A percentile compares a stretch with the other conserved stretches of the same genome.
phyloP scores from a whole-genome alignment of 2,113 vertebrate genomes.

The Neodon shergylaensis region DNA sequence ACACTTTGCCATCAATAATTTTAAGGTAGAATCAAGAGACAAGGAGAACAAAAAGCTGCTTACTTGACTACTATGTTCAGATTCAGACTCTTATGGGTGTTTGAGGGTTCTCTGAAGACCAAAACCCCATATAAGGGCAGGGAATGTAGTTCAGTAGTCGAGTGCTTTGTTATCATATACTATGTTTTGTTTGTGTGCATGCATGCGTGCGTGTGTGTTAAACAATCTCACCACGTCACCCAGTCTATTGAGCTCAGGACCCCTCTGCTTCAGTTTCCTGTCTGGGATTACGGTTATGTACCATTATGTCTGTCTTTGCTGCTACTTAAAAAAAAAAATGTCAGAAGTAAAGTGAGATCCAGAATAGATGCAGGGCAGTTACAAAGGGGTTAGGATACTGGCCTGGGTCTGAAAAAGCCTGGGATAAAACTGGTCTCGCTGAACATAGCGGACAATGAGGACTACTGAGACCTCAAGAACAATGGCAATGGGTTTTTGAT shows the following conservation, averaged over 20 bases:
- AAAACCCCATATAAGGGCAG: background rate
- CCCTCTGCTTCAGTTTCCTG: background rate
- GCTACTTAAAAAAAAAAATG: background rate
- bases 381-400: background rate
- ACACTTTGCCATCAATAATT: background rate
- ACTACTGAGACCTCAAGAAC: too few relatives aligned
- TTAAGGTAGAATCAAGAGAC: background rate
- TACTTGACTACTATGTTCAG: background rate
- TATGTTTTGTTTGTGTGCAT: background rate
- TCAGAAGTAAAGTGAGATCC: background rate
- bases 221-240: background rate
- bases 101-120: background rate
- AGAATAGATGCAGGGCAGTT: background rate
- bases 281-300: background rate
- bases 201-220: background rate
- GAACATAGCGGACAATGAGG: too few relatives aligned
- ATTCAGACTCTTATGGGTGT: background rate
- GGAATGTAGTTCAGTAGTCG: background rate
- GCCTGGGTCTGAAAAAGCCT: too few relatives aligned
- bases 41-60: conserved; percentile 3
- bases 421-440: too few relatives aligned
- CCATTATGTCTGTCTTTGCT: background rate
- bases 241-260: background rate
- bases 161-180: background rate
- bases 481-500: too few relatives aligned